These are phyloP conservation scores for Lasioglossum vierecki DNA, from an alignment of 2,888 invertebrate genomes.

Conservation along the genomic window DNA sequence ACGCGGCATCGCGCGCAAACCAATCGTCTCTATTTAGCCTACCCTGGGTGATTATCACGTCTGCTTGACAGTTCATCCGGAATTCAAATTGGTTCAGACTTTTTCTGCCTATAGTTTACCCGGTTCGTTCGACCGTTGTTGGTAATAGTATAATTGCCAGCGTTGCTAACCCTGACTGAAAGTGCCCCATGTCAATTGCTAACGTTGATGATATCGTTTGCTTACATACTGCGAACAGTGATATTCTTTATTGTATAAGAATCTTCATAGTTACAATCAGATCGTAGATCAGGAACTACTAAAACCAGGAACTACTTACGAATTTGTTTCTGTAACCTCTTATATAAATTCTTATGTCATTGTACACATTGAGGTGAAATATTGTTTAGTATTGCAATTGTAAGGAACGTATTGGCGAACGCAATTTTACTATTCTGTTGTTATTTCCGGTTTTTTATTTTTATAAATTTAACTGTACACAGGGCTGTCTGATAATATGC, in stretches of 20 bases:
- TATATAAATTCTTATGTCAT: too few relatives aligned
- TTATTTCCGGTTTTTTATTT: too few relatives aligned
- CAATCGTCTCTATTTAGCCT: slow-evolving; percentile 3
- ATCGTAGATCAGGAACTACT: too few relatives aligned
- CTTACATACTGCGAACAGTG: background rate
- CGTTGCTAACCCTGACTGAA: background rate
- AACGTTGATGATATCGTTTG: background rate
- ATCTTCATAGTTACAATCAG: too few relatives aligned
- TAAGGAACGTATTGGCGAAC: too few relatives aligned
- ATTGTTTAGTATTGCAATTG: too few relatives aligned
- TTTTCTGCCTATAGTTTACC: background rate
- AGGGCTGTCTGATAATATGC: too few relatives aligned
- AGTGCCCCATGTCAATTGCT: background rate
- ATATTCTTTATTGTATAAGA: background rate
- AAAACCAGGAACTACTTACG: too few relatives aligned
- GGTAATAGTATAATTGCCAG: background rate
- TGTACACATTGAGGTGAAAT: too few relatives aligned
- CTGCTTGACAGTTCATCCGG: background rate
- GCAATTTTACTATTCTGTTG: too few relatives aligned
- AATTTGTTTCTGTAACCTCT: too few relatives aligned
- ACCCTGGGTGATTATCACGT: background rate
- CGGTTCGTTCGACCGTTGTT: background rate
- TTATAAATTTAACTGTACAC: too few relatives aligned
- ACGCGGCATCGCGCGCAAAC: slow-evolving; percentile 10
- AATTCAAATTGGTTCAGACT: background rate